These are phyloP conservation scores for Diorhabda elongata DNA, from an alignment of 1,140 invertebrate species.

Conservation along the genomic window DNA sequence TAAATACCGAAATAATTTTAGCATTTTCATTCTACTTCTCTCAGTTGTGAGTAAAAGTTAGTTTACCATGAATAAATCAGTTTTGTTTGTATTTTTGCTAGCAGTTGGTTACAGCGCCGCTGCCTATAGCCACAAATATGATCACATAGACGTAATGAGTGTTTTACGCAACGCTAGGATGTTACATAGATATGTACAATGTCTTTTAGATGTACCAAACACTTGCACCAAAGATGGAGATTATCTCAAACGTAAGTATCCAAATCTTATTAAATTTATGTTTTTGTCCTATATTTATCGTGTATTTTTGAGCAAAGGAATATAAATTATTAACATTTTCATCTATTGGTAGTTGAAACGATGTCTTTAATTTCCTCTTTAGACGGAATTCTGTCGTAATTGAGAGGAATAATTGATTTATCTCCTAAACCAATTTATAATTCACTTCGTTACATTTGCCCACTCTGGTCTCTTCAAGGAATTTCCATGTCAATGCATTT, in stretches of 20 bases:
- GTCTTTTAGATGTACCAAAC: constrained; percentile 57
- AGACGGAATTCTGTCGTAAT: neutral
- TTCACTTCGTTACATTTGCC: neutral
- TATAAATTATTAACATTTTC: neutral
- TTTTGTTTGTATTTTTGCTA: neutral
- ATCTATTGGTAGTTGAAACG: neutral
- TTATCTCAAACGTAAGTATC: constrained; percentile 61
- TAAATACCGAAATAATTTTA: too few relatives aligned
- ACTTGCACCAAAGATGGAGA: constrained; percentile 64
- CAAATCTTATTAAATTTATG: constrained; percentile 32
- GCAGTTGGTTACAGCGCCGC: neutral
- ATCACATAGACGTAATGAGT: constrained; percentile 63
- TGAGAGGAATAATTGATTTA: neutral
- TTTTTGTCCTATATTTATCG: neutral
- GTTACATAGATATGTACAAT: constrained; percentile 60
- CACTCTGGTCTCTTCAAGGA: too few relatives aligned
- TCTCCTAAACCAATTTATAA: neutral
- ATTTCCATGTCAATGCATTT: too few relatives aligned
- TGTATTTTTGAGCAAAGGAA: neutral
- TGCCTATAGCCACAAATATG: constrained; percentile 63
- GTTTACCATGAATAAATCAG: neutral
- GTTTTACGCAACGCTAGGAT: constrained; percentile 62
- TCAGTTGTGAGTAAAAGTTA: too few relatives aligned
- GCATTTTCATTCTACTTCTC: too few relatives aligned
- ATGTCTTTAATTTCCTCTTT: neutral